phyloP scores from a whole-genome alignment of 2,797 vertebrate species.

The Anabas testudineus region DNA sequence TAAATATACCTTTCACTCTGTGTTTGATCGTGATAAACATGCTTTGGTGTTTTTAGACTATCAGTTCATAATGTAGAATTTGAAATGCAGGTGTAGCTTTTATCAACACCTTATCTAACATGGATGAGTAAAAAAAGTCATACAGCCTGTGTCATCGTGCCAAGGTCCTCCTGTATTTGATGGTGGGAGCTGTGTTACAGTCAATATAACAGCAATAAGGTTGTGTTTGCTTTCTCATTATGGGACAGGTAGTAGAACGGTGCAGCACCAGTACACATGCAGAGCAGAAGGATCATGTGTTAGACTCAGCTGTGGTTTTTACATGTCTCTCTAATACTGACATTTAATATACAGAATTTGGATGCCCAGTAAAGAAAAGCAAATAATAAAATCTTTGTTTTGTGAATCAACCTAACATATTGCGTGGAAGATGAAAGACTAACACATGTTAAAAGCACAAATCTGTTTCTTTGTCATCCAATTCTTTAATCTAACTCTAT shows the following conservation, averaged over 20 bases:
- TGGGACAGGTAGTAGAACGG: constrained; percentile 4
- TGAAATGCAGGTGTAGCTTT: background rate
- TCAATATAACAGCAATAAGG: constrained; percentile 24
- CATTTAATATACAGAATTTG: background rate
- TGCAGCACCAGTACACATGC: background rate
- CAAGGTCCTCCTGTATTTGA: constrained; percentile 22
- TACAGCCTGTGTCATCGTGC: constrained; percentile 14
- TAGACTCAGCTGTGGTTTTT: constrained; percentile 9
- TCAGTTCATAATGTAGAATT: constrained; percentile 1
- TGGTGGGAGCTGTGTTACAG: constrained; percentile 29
- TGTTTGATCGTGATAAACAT: background rate
- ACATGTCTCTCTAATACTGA: background rate
- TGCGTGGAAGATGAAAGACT: constrained; percentile 42
- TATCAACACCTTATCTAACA: background rate
- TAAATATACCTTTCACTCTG: background rate
- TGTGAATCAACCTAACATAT: background rate
- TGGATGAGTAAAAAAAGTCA: background rate
- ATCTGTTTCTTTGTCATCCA: constrained; percentile 52
- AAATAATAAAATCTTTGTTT: constrained; percentile 18
- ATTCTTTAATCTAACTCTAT: constrained; percentile 60
- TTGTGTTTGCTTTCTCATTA: constrained; percentile 30
- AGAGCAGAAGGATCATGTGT: constrained; percentile 1
- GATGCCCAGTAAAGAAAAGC: constrained; percentile 2
- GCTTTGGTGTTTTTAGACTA: background rate
- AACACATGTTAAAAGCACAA: constrained; percentile 57